Evolutionary conservation across 1,140 invertebrate species (phyloP), one percentile per base, ranked within the genome.

Genomic region (Reticulitermes speratus): DNA sequence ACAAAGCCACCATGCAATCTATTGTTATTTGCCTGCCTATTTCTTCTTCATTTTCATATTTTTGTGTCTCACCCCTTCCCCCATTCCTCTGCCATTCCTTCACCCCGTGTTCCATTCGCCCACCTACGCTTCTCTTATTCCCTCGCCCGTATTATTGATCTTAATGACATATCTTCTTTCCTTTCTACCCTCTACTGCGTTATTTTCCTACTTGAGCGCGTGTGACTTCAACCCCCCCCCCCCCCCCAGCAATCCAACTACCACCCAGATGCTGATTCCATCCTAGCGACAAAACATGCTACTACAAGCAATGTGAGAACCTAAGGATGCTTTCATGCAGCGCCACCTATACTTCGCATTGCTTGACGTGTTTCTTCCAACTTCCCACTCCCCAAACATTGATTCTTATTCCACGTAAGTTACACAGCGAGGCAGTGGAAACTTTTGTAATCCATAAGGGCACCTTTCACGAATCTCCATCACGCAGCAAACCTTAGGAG

Each of bases 81-180:
- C 85, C 55, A 23, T 38, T 65, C 65, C 85, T 30, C 9, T 23
- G 21, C 48, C 48, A 55, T 21, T 55, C 52, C 52, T 55, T 55
- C 44, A 52, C 59, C 16, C 44, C 25, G 59, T 2, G 1, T 55
- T 48, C 19, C 38, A 75, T 82, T 59, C 85, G 59, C 25, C 83
- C 85, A 59, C 30, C 14, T 59, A 44, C 44, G 14, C 59, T 38
- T 48, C 55, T 44, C 85, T 2, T 25, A 84, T 55, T 55, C 83
- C 83, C 75, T 82, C 85, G 65, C 59, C 44, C 81, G 83, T 86
- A 82, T 86, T 86, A 86, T 86, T 86, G 86, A 86, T 86, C 86
- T 86, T 86, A 86, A 86, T 86, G 86, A 86, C 86, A 86, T 86
- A 86, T 86, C 86, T 86, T 52, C 75, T 86, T 84, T 86, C 82